Percentiles rank a stretch among this genome's conserved stretches.
Evolutionary conservation across 30 jellyfish, hydroid and myxozoan genomes (phyloP).

Genomic region (Chironex yamaguchii): DNA sequence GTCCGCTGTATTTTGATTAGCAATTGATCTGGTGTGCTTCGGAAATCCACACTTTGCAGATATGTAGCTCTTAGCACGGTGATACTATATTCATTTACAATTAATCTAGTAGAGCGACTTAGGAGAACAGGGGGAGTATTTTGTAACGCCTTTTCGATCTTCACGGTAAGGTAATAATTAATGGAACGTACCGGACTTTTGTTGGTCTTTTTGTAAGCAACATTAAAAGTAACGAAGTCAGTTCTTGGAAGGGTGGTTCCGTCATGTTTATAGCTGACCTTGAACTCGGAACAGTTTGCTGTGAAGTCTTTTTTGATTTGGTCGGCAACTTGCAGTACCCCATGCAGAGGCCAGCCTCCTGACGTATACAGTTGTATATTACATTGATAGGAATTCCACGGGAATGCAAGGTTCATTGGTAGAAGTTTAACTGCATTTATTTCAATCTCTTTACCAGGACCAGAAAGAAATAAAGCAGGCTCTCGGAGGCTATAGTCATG

Average conservation of each 20-base stretch:
- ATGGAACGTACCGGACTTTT: background rate
- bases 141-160: conserved; percentile 38
- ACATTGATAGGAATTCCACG: background rate
- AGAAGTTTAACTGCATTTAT: background rate
- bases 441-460: background rate
- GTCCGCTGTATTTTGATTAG: conserved; percentile 15
- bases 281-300: conserved; percentile 35
- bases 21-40: conserved; percentile 50
- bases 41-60: conserved; percentile 60
- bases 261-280: conserved; percentile 66
- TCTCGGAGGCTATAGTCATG: background rate
- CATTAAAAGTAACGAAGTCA: conserved; percentile 47
- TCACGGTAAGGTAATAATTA: conserved; percentile 30
- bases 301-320: background rate
- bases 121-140: conserved; percentile 44
- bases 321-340: background rate
- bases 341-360: background rate
- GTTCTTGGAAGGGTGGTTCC: conserved; percentile 47
- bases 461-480: background rate
- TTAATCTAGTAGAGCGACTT: conserved; percentile 64
- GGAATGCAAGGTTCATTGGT: background rate
- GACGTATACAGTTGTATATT: background rate
- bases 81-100: conserved; percentile 47
- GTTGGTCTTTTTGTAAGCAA: background rate
- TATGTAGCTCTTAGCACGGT: conserved; percentile 33